Conservation (phyloP, 2,888 invertebrate genomes). For the Tyria jacobaeae region DNA sequence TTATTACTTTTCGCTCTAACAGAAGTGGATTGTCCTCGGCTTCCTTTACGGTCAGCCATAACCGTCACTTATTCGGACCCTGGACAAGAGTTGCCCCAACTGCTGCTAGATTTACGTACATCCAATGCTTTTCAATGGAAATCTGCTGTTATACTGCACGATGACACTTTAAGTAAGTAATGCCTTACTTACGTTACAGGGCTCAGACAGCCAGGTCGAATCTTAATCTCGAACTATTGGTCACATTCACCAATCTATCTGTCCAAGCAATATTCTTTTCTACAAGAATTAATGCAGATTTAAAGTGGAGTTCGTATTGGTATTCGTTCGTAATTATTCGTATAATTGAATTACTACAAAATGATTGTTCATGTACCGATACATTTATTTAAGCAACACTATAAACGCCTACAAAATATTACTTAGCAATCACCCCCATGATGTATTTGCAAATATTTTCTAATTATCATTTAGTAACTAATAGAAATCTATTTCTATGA, state of each 20-base stretch:
- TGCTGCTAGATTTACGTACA: slow-evolving; percentile 91
- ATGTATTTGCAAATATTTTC: background rate
- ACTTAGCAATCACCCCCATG: background rate
- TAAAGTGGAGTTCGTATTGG: too few relatives aligned
- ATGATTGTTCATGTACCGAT: too few relatives aligned
- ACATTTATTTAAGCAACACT: too few relatives aligned
- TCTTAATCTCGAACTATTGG: too few relatives aligned
- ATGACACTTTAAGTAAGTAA: slow-evolving; percentile 90
- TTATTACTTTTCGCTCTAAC: slow-evolving; percentile 91
- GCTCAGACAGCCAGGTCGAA: too few relatives aligned
- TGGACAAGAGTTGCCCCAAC: slow-evolving; percentile 92
- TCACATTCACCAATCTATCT: too few relatives aligned
- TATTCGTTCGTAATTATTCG: too few relatives aligned
- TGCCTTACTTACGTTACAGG: too few relatives aligned
- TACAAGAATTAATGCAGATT: too few relatives aligned
- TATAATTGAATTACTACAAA: too few relatives aligned
- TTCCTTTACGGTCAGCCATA: slow-evolving; percentile 89
- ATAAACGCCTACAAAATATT: background rate
- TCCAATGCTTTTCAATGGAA: slow-evolving; percentile 90
- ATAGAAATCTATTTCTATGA: background rate
- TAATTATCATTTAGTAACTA: background rate
- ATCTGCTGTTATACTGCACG: slow-evolving; percentile 90
- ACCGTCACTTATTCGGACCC: slow-evolving; percentile 89
- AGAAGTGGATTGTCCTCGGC: slow-evolving; percentile 92
- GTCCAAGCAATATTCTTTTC: too few relatives aligned